Conservation (phyloP, 2,113 vertebrate genomes). For the Semnornis frantzii region DNA sequence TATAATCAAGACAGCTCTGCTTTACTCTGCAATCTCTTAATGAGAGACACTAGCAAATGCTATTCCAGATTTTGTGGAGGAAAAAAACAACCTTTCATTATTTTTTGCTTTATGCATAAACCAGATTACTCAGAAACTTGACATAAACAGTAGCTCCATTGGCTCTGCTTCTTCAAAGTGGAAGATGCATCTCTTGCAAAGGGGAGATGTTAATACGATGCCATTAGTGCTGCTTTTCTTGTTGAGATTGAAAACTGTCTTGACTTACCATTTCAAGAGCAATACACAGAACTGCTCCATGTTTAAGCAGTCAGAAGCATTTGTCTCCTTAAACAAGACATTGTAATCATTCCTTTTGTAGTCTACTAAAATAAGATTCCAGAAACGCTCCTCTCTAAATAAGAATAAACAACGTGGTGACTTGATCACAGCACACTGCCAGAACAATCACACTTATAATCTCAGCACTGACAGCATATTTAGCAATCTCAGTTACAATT, state of each 20-base stretch:
- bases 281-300: background rate
- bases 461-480: conserved; percentile 27
- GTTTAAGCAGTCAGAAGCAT: conserved; percentile 41
- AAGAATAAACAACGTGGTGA: conserved; percentile 36
- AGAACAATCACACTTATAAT: conserved; percentile 33
- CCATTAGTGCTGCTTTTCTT: background rate
- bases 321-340: conserved; percentile 57
- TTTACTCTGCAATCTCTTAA: conserved; percentile 43
- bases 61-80: background rate
- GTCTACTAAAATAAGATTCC: conserved; percentile 18
- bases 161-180: background rate
- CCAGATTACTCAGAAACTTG: background rate
- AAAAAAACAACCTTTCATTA: background rate
- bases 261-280: background rate
- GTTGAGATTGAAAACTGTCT: background rate
- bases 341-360: conserved; percentile 31
- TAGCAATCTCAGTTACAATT: conserved; percentile 53
- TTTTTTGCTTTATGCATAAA: background rate
- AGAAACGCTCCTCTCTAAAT: conserved; percentile 41
- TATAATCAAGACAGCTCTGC: conserved; percentile 54
- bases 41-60: conserved; percentile 15
- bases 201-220: background rate
- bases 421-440: conserved; percentile 47
- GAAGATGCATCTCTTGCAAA: background rate
- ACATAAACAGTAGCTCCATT: background rate